Evolutionary conservation across 2,888 invertebrate genomes (phyloP).

Genomic region (Diloba caeruleocephala): DNA sequence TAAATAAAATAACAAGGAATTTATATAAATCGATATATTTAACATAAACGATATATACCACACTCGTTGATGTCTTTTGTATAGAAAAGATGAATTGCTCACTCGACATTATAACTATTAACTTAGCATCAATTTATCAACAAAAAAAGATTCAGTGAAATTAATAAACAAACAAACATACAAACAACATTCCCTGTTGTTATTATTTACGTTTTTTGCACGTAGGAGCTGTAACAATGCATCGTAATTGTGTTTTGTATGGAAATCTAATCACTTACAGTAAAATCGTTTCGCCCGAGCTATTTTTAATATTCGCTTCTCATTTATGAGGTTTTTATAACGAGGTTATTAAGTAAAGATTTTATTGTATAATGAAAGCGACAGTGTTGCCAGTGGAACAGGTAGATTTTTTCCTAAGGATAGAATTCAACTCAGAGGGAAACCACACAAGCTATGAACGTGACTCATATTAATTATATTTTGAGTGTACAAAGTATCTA

Average conservation of each 20-base stretch:
- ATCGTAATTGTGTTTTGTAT: neutral
- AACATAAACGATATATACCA: neutral
- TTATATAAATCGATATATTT: too few species aligned
- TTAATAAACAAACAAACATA: constrained; percentile 35
- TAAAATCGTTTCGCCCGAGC: neutral
- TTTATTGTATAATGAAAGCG: too few species aligned
- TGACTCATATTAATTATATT: too few species aligned
- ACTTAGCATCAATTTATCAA: constrained; percentile 7
- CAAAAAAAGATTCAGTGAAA: constrained; percentile 1
- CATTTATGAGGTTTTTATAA: neutral
- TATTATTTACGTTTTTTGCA: constrained; percentile 23
- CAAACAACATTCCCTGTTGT: constrained; percentile 33
- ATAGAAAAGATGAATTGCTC: neutral
- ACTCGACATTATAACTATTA: neutral
- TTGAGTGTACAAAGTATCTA: too few species aligned
- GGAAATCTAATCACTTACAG: neutral
- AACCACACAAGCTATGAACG: too few species aligned
- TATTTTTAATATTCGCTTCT: constrained; percentile 1
- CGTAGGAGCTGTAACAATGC: constrained; percentile 4
- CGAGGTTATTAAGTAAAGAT: too few species aligned
- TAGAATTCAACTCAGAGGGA: too few species aligned
- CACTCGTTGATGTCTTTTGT: constrained; percentile 56
- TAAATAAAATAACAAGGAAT: too few species aligned
- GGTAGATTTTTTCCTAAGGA: too few species aligned
- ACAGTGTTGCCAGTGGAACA: too few species aligned